A percentile compares a stretch with the other conserved stretches of the same genome.
Evolutionary conservation across 1,140 invertebrate genomes (phyloP).

Genomic region (Drosophila rufa): DNA sequence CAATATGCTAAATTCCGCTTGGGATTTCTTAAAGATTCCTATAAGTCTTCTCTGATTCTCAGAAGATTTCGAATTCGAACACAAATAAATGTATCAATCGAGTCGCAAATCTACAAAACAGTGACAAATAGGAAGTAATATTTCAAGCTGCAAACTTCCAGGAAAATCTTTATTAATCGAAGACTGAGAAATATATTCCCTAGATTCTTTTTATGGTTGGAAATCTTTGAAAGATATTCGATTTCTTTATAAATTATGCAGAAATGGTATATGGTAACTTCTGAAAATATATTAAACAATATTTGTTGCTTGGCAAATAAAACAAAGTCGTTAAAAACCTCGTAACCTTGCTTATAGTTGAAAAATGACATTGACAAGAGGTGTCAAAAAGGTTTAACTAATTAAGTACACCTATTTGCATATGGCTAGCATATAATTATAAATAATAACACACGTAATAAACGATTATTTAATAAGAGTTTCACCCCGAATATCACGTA

Average conservation of each 20-base stretch:
- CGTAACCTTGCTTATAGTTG: background rate
- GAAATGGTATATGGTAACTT: background rate
- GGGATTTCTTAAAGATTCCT: slow-evolving; percentile 5
- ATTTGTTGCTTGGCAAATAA: background rate
- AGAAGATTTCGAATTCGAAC: slow-evolving; percentile 5
- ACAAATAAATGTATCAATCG: slow-evolving; percentile 15
- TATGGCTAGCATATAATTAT: background rate
- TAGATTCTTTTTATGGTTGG: too few species aligned
- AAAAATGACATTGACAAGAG: slow-evolving; percentile 9
- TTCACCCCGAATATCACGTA: background rate
- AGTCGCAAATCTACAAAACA: background rate
- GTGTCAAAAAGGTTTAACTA: slow-evolving; percentile 6
- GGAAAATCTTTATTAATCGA: slow-evolving; percentile 1
- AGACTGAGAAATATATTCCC: background rate
- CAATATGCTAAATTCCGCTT: slow-evolving; percentile 35
- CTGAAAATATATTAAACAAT: background rate
- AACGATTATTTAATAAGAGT: background rate
- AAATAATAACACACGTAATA: background rate
- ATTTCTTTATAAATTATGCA: too few species aligned
- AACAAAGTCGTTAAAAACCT: background rate
- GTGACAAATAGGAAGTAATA: slow-evolving; percentile 17
- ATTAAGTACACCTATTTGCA: slow-evolving; percentile 12
- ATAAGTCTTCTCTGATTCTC: background rate
- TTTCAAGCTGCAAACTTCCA: background rate
- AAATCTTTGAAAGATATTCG: too few species aligned